Percentiles rank a stretch among this genome's conserved stretches.
phyloP scores from a whole-genome alignment of 1,140 invertebrate species.

The Penaeus vannamei region DNA sequence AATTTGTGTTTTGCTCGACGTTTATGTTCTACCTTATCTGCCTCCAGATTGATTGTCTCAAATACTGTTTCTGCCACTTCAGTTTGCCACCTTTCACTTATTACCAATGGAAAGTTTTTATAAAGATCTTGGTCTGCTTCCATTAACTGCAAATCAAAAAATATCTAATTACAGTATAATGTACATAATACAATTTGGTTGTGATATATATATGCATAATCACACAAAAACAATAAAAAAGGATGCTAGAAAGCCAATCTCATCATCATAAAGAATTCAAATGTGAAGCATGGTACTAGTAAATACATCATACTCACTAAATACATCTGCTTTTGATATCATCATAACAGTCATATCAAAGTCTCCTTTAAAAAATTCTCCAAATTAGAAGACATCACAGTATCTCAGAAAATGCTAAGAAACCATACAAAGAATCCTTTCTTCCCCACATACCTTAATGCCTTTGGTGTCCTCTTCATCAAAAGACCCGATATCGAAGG shows the following conservation, averaged over 20 bases:
- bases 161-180: neutral
- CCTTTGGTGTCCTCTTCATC: slow-evolving; percentile 99
- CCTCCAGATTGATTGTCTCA: slow-evolving; percentile 97
- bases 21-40: slow-evolving; percentile 96
- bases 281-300: no score
- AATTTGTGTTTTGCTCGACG: slow-evolving; percentile 95
- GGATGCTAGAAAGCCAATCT: no score
- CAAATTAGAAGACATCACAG: no score
- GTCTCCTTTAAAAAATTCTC: no score
- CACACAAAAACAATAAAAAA: no score
- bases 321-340: no score
- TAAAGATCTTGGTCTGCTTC: slow-evolving; percentile 98
- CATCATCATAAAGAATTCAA: no score
- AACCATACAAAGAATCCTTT: neutral
- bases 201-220: no score
- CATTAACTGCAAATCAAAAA: slow-evolving; percentile 79
- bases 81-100: slow-evolving; percentile 98
- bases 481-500: slow-evolving; percentile 99
- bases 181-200: no score
- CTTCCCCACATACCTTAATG: slow-evolving; percentile 84
- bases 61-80: slow-evolving; percentile 99
- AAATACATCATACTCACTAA: no score
- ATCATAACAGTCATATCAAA: no score
- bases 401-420: neutral
- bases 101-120: slow-evolving; percentile 98